Evolutionary conservation across 2,797 vertebrate species (phyloP), one percentile per base, ranked within the genome.

Genomic region (Micropoecilia bifurca): DNA sequence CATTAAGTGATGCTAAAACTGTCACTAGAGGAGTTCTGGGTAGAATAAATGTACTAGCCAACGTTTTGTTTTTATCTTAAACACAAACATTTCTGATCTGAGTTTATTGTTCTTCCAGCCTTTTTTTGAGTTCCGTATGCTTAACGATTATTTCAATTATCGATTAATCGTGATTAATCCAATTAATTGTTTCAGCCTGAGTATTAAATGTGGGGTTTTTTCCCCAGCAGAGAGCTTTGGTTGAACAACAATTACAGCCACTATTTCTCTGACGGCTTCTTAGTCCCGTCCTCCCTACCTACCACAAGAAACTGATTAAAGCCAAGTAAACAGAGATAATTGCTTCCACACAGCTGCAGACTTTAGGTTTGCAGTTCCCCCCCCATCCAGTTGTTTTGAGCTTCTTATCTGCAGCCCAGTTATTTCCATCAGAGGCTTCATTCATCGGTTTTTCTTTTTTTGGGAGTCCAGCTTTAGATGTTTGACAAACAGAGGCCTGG

Each of bases 261-360:
- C 72, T 14, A 73, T 73, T 83, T 16, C 14, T 36, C 73, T 45
- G 39, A 59, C 43, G 74, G 61, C 57, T 78, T 69, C 48, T 48
- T 25, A 46, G 63, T 43, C 0, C 4, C 57, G 43, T 77, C 55
- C 77, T 84, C 66, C 59, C 74, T 61, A 83, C 75, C 84, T 61
- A 83, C 75, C 84, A 85, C 72, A 43, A 87, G 87, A 87, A 73
- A 69, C 78, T 73, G 71, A 91, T 89, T 92, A 87, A 20, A 78
- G 78, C 61, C 77, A 71, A 61, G 84, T 83, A 90, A 83, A 90
- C 81, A 79, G 59, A 83, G 71, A 80, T 83, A 80, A 80, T 45
- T 50, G 73, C 41, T 81, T 80, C 71, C 46, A 81, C 74, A 20
- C 69, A 80, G 39, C 63, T 46, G 7, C 55, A 69, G 39, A 81